Base-by-base conservation (phyloP, 1,140 invertebrate genomes). In the Calosoma granatense region DNA sequence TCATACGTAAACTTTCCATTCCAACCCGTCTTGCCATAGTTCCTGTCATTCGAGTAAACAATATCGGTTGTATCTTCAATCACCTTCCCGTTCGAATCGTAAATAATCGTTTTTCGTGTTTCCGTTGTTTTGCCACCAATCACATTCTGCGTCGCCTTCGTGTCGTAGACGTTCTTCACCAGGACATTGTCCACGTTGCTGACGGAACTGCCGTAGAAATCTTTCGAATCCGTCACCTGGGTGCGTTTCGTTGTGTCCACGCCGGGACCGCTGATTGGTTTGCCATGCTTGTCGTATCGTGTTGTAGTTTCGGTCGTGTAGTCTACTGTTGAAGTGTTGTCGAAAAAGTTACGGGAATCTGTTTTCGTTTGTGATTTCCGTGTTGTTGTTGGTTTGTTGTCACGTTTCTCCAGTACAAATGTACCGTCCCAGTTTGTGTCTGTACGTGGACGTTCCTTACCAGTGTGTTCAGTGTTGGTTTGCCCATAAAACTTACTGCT, bases 21-120 rank as follows among this genome's bases (percentile, higher is more conserved):
- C 68, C 68, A 70, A 15, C 65, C 66, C 39, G 65, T 66, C 60
- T 68, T 67, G 36, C 67, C 68, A 57, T 69, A 69, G 51, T 61
- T 67, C 52, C 68, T 55, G 26, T 70, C 65, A 56, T 68, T 67
- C 14, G 67, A 69, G 62, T 67, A 69, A 12, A 69, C 59, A 14
- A 67, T 23, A 59, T 69, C 68, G 12, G 56, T 68, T 19, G 60
- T 59, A 59, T 67, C 64, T 56, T 62, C 60, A 19, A 67, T 54
- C 15, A 68, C 56, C 59, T 56, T 67, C 53, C 64, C 64, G 20
- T n/a, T 20, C n/a, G n/a, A 20, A 12, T 20, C 20, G 20, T 51
- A n/a, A 12, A 51, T 12, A 12, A 51, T 20, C 1, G 47, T 51
- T 51, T 51, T 1, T 1, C 47, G 47, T 1, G 47, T 51, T 22